Evolutionary conservation across 2,113 vertebrate species (phyloP).

Genomic region (Anas platyrhynchos): DNA sequence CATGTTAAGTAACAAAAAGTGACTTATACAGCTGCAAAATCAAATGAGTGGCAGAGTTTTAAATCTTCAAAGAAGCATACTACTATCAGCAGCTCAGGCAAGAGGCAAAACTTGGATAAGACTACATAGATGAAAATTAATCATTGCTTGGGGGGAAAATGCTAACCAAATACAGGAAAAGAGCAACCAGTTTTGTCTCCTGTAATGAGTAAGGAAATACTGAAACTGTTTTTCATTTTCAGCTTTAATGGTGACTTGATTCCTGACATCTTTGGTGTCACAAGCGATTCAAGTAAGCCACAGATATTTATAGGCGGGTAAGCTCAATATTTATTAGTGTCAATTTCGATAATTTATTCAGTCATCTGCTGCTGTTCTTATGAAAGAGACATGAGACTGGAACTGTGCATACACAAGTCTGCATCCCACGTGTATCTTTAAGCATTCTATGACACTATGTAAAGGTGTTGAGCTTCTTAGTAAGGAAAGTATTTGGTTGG

Average conservation of each 20-base stretch:
- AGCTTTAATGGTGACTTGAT: conserved; percentile 97
- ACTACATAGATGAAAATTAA: neutral
- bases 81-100: neutral
- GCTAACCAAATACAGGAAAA: neutral
- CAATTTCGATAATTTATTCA: neutral
- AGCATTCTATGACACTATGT: neutral
- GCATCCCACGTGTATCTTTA: neutral
- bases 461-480: neutral
- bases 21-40: neutral
- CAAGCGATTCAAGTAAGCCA: conserved; percentile 61
- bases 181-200: neutral
- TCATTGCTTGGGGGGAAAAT: neutral
- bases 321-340: conserved; percentile 30
- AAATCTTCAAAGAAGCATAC: neutral
- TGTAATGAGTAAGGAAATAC: neutral
- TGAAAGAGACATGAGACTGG: neutral
- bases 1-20: neutral
- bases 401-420: neutral
- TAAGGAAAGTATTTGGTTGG: neutral
- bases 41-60: neutral
- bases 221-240: conserved; percentile 48
- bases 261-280: conserved; percentile 91
- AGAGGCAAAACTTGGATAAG: neutral
- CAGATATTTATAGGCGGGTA: conserved; percentile 83
- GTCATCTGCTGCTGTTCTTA: neutral